These are phyloP conservation scores for Alviniconcha marisindica DNA, from an alignment of 1,140 invertebrate genomes.

Conservation along the genomic window DNA sequence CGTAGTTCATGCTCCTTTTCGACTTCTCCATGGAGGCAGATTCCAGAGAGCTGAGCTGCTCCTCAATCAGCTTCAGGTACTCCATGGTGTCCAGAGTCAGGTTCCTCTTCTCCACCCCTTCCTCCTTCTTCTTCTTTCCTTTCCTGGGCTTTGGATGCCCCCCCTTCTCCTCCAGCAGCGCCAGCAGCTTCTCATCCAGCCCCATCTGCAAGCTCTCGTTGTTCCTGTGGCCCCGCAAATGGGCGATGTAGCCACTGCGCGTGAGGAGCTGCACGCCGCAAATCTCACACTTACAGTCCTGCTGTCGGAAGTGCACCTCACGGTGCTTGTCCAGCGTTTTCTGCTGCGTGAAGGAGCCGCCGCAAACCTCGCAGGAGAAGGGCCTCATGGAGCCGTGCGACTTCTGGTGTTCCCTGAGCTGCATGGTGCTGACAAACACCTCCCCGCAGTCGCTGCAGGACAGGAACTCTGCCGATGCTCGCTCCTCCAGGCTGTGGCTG, in stretches of 20 bases:
- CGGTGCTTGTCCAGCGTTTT: constrained; percentile 33
- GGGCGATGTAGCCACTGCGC: constrained; percentile 45
- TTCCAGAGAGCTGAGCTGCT: neutral
- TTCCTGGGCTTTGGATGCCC: neutral
- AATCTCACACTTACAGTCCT: constrained; percentile 43
- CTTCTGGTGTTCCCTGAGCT: constrained; percentile 33
- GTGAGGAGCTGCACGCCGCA: constrained; percentile 50
- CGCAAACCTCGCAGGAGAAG: constrained; percentile 41
- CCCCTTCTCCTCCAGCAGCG: neutral
- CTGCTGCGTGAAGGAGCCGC: constrained; percentile 36
- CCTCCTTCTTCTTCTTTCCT: neutral
- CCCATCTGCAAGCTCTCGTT: constrained; percentile 35
- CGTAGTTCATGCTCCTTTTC: neutral
- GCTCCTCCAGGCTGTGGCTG: constrained; percentile 29
- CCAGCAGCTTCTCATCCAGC: neutral
- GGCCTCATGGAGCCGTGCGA: constrained; percentile 23
- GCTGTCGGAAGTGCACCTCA: constrained; percentile 29
- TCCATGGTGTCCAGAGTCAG: neutral
- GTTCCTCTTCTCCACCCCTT: neutral
- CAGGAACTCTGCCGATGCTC: constrained; percentile 27
- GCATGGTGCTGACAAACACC: constrained; percentile 29
- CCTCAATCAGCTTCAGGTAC: constrained; percentile 20
- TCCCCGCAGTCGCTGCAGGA: constrained; percentile 24
- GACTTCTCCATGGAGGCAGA: neutral
- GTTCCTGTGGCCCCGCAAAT: constrained; percentile 44